These are phyloP conservation scores for Ceraclea dissimilis DNA, from an alignment of 2,888 invertebrate species.

Conservation along the genomic window DNA sequence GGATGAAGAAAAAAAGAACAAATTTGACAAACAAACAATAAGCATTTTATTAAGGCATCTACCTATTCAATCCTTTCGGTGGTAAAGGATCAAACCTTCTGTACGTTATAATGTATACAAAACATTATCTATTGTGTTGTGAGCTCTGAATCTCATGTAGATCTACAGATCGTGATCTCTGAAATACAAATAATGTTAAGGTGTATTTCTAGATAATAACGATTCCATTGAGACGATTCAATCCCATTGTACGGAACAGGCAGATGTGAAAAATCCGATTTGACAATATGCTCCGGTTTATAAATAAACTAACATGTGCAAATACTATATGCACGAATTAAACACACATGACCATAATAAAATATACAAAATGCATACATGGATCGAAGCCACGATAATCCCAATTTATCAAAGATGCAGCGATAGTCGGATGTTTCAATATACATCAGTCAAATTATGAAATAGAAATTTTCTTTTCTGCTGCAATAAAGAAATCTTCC, in stretches of 20 bases:
- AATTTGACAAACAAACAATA: slow-evolving; percentile 23
- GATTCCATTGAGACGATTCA: slow-evolving; percentile 3
- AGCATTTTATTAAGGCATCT: no score
- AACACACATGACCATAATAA: no score
- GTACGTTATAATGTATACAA: background rate
- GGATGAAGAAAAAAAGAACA: slow-evolving; percentile 17
- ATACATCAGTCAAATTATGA: no score
- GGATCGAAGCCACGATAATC: no score
- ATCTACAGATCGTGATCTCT: slow-evolving; percentile 3
- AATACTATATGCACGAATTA: no score
- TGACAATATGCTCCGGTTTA: background rate
- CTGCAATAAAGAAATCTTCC: no score
- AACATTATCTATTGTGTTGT: slow-evolving; percentile 1
- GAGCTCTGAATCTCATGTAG: slow-evolving; percentile 11
- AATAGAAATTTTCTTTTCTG: no score
- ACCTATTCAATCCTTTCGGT: slow-evolving; percentile 25
- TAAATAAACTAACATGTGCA: background rate
- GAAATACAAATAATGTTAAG: slow-evolving; percentile 9
- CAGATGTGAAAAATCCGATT: slow-evolving; percentile 10
- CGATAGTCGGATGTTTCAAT: no score
- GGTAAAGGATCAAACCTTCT: slow-evolving; percentile 8
- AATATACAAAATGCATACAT: no score
- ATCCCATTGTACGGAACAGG: slow-evolving; percentile 13
- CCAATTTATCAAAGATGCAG: no score
- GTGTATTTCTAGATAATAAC: slow-evolving; percentile 9